phyloP scores from a whole-genome alignment of 2,888 invertebrate genomes.

The Polyommatus iphigenia region DNA sequence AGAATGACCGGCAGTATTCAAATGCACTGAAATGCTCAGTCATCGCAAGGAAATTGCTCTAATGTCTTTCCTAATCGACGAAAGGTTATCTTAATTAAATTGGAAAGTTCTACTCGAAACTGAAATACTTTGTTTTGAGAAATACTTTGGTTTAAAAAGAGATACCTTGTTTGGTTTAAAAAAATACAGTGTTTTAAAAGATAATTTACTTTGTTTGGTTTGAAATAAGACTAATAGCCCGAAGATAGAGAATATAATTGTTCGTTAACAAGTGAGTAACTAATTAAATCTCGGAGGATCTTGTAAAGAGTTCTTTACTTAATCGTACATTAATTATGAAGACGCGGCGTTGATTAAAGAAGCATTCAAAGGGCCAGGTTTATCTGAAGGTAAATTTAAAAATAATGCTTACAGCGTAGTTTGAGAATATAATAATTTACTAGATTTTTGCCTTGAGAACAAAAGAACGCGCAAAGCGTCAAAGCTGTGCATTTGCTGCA shows the following conservation, averaged over 20 bases:
- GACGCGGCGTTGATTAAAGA: neutral
- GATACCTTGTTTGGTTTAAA: neutral
- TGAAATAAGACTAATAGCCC: neutral
- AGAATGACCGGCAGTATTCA: slow-evolving; percentile 15
- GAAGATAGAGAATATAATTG: slow-evolving; percentile 3
- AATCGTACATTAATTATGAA: slow-evolving; percentile 1
- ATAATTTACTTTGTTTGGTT: neutral
- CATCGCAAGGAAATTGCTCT: slow-evolving; percentile 9
- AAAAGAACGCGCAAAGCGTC: no score
- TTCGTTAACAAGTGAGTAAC: slow-evolving; percentile 6
- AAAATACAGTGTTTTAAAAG: no score
- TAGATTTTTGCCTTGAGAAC: no score
- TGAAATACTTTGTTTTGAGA: neutral
- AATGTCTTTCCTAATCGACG: slow-evolving; percentile 13
- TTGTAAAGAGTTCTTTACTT: neutral
- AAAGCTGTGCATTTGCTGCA: no score
- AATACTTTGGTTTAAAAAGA: neutral
- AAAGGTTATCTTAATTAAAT: slow-evolving; percentile 13
- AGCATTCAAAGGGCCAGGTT: neutral
- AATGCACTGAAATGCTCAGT: neutral
- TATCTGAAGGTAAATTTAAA: neutral
- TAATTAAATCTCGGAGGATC: slow-evolving; percentile 10
- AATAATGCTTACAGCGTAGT: neutral
- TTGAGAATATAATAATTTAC: no score
- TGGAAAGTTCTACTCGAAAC: neutral